These are phyloP conservation scores for Halocynthia roretzi DNA, from an alignment of 23 tunicate genomes.

Conservation along the genomic window DNA sequence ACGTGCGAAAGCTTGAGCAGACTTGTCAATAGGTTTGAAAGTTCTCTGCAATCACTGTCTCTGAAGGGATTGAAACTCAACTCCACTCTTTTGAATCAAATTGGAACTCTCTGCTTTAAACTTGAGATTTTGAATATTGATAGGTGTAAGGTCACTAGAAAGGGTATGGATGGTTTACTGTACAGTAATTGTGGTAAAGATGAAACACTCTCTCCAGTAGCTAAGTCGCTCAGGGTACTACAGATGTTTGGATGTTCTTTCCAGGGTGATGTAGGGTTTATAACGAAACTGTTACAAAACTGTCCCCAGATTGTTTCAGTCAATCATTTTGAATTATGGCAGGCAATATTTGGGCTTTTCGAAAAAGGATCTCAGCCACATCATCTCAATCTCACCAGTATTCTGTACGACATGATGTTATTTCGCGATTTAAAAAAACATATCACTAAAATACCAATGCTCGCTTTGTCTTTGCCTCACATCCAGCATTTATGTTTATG, in stretches of 20 bases:
- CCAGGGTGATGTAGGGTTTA: background rate
- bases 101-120: slow-evolving; percentile 15
- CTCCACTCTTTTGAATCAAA: slow-evolving; percentile 5
- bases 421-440: background rate
- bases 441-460: too few species aligned
- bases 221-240: background rate
- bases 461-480: background rate
- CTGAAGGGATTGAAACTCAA: slow-evolving; percentile 6
- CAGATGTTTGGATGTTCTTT: slow-evolving; percentile 14
- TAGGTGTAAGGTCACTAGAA: slow-evolving; percentile 2
- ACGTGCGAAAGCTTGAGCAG: slow-evolving; percentile 2
- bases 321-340: background rate
- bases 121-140: slow-evolving; percentile 9
- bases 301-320: background rate
- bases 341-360: background rate
- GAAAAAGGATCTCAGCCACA: background rate
- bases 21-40: slow-evolving; percentile 16
- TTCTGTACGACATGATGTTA: slow-evolving; percentile 1
- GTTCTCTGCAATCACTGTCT: background rate
- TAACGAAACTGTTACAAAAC: background rate
- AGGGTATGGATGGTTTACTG: slow-evolving; percentile 1
- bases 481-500: background rate
- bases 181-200: background rate
- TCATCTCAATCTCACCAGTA: background rate
- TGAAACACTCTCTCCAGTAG: background rate